These are phyloP conservation scores for Argopecten irradians DNA, from an alignment of 1,140 invertebrate genomes.

Conservation along the genomic window DNA sequence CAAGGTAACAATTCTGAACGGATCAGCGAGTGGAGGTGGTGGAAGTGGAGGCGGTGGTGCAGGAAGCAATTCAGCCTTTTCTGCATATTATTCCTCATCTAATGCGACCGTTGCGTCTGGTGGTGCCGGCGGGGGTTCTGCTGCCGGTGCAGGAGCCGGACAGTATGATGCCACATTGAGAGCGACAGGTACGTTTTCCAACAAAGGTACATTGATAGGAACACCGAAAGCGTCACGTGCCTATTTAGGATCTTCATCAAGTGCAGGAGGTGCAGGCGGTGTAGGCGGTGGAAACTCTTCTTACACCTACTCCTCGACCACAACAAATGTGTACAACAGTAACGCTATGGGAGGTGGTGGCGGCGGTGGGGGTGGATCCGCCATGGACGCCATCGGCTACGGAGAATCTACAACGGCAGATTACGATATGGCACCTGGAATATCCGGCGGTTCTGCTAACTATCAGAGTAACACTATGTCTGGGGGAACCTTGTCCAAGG, in stretches of 20 bases:
- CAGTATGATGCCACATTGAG: slow-evolving; percentile 63
- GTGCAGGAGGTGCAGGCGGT: slow-evolving; percentile 35
- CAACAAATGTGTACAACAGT: slow-evolving; percentile 32
- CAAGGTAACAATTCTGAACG: slow-evolving; percentile 42
- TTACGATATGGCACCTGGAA: slow-evolving; percentile 62
- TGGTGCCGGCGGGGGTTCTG: slow-evolving; percentile 50
- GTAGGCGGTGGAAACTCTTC: slow-evolving; percentile 34
- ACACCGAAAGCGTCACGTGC: slow-evolving; percentile 43
- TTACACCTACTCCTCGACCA: slow-evolving; percentile 37
- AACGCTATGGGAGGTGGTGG: slow-evolving; percentile 38
- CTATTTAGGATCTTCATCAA: slow-evolving; percentile 45
- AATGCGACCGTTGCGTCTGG: slow-evolving; percentile 30
- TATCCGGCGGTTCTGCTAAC: slow-evolving; percentile 41
- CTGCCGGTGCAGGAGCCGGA: slow-evolving; percentile 44
- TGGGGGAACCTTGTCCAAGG: slow-evolving; percentile 33
- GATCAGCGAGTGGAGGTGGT: slow-evolving; percentile 39
- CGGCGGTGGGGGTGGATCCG: slow-evolving; percentile 42
- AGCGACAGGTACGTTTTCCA: slow-evolving; percentile 65
- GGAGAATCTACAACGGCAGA: slow-evolving; percentile 56
- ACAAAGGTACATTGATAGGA: slow-evolving; percentile 58
- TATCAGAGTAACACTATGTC: slow-evolving; percentile 62
- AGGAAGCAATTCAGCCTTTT: slow-evolving; percentile 44
- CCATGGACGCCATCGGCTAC: slow-evolving; percentile 33
- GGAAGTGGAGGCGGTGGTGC: slow-evolving; percentile 45
- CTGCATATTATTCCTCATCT: not conserved